Base-by-base conservation (phyloP, 2,888 invertebrate genomes). In the Crocallis elinguaria region DNA sequence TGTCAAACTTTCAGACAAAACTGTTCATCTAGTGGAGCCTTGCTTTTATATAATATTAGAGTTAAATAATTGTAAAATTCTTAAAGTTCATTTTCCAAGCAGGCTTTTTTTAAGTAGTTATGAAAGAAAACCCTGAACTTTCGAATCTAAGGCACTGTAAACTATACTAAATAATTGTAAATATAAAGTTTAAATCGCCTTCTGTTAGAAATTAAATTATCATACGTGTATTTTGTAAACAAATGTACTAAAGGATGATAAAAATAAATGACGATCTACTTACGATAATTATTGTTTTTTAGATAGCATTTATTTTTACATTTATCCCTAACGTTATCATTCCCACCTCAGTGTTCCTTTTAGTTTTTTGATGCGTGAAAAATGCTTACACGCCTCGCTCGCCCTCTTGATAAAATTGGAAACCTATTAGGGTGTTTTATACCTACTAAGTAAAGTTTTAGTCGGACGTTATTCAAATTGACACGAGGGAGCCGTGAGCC, bases 381-480 rank as follows among this genome's bases (percentile, higher is more conserved):
- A 71, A 58, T 69, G 71, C 72, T 70, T 69, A 72, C 67, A 69
- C 67, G 69, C 68, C 69, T 68, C 64, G 69, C 64, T 62, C 69
- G 59, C 59, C 61, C 43, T 61, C 64, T 65, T 70, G 79, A 81
- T 81, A 80, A 74, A 76, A 81, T 81, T 79, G 64, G 77, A 73
- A 66, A 66, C 64, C 73, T 77, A 76, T 77, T 78, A 79, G 71
- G 79, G 66, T 66, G 64, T 72, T 74, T 72, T 73, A 74, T 71
- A 73, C 73, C 45, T 32, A 23, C 30, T 32, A 37, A 30, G 32
- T 73, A 71, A 69, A 75, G 70, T 73, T 81, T 81, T 79, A 79
- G 74, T 76, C 67, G 66, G 66, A 68, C 70, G 77, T 82, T 82
- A 83, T 84, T 82, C 74, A 81, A 82, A 82, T 80, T 71, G 79